Evolutionary conservation across 2,888 invertebrate species (phyloP).

Genomic region (Cataglyphis altisquamis): DNA sequence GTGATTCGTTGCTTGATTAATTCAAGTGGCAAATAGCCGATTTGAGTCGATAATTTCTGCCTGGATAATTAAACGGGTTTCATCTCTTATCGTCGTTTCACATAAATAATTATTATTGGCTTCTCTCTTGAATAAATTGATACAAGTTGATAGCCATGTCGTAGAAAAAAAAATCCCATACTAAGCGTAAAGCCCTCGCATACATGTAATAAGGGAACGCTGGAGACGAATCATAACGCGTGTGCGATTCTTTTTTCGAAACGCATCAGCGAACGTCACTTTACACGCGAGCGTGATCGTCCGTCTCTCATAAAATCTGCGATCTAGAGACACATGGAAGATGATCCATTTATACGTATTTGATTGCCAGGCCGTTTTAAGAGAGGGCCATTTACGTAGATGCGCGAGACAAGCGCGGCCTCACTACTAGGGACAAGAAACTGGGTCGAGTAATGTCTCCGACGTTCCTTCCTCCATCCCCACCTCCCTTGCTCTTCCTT

Average conservation of each 20-base stretch:
- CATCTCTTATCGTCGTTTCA: conserved; percentile 57
- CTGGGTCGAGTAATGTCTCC: conserved; percentile 70
- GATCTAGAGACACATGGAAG: background rate
- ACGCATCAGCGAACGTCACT: conserved; percentile 12
- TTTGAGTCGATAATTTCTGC: conserved; percentile 66
- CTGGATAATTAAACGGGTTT: conserved; percentile 63
- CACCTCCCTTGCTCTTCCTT: background rate
- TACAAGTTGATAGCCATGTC: conserved; percentile 23
- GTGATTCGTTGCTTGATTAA: conserved; percentile 71
- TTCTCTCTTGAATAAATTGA: conserved; percentile 40
- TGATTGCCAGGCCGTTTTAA: conserved; percentile 70
- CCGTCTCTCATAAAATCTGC: conserved; percentile 9
- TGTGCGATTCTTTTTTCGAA: conserved; percentile 28
- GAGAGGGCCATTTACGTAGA: conserved; percentile 58
- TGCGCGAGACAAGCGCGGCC: conserved; percentile 56
- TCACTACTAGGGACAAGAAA: conserved; percentile 61
- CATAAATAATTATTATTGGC: conserved; percentile 65
- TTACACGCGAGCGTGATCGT: background rate
- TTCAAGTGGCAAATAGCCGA: conserved; percentile 66
- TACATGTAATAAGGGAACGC: background rate
- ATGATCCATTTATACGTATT: conserved; percentile 61
- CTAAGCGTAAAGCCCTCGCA: background rate
- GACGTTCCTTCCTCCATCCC: conserved; percentile 15
- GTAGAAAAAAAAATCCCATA: background rate
- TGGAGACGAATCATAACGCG: background rate